Conservation (phyloP, 2,888 invertebrate genomes). For the Agriopis leucophaearia region DNA sequence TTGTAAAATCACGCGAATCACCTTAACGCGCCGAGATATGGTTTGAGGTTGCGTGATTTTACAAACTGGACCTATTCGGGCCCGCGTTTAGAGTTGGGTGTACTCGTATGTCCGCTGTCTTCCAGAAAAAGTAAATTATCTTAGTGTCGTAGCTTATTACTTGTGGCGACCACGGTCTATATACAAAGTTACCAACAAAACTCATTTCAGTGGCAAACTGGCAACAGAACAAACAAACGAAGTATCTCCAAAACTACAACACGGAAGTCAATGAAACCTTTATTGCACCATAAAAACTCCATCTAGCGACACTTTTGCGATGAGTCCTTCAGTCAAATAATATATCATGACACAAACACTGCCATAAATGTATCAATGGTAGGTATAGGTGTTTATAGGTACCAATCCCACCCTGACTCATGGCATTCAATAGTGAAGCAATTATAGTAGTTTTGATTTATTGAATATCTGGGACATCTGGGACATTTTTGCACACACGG, state of each 20-base stretch:
- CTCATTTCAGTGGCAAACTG: background rate
- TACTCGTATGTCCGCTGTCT: too few species aligned
- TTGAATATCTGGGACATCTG: too few species aligned
- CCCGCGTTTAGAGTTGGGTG: too few species aligned
- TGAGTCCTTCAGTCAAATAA: slow-evolving; percentile 27
- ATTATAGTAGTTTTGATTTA: background rate
- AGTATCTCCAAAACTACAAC: slow-evolving; percentile 26
- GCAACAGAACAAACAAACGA: slow-evolving; percentile 16
- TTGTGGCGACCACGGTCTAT: background rate
- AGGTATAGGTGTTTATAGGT: background rate
- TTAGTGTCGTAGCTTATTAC: background rate
- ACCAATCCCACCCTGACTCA: background rate
- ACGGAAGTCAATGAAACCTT: slow-evolving; percentile 38
- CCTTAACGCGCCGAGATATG: too few species aligned
- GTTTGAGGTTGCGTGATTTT: too few species aligned
- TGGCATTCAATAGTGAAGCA: background rate
- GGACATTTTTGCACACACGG: too few species aligned
- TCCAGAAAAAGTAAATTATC: background rate
- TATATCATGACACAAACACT: slow-evolving; percentile 41
- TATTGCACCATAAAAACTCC: slow-evolving; percentile 42
- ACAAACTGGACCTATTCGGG: too few species aligned
- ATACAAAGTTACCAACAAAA: slow-evolving; percentile 8
- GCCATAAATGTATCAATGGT: slow-evolving; percentile 1
- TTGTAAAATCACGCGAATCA: too few species aligned
- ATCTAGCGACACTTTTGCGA: slow-evolving; percentile 14